Conservation (phyloP, 37 sponge, comb jelly and placozoan species). For the Agelas oroides region DNA sequence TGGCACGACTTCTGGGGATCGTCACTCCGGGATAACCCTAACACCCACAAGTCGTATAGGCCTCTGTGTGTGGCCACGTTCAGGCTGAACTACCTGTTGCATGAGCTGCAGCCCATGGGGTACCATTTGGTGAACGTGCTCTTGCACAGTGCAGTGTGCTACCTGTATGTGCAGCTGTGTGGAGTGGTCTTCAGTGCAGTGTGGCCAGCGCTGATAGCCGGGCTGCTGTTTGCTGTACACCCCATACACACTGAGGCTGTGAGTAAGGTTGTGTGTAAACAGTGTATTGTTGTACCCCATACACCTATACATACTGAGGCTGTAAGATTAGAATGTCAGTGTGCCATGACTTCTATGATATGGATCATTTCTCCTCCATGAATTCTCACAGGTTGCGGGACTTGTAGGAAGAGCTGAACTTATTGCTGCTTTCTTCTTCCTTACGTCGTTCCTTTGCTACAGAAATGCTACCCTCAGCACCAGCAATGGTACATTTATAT, state of each 20-base stretch:
- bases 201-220: constrained; percentile 75
- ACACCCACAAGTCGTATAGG: constrained; percentile 96
- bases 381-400: constrained; percentile 82
- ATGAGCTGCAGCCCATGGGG: constrained; percentile 85
- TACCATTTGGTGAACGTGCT: constrained; percentile 92
- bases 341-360: too few species aligned
- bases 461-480: constrained; percentile 14
- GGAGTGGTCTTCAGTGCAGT: constrained; percentile 40
- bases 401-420: constrained; percentile 93
- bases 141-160: constrained; percentile 82
- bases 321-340: neutral
- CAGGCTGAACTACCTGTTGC: constrained; percentile 85
- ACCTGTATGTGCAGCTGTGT: constrained; percentile 77
- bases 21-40: constrained; percentile 63
- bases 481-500: too few species aligned
- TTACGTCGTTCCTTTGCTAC: constrained; percentile 65
- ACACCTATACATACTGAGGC: neutral
- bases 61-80: constrained; percentile 90
- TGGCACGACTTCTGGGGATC: constrained; percentile 91
- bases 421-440: constrained; percentile 84
- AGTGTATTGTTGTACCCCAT: neutral
- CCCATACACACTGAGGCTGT: constrained; percentile 77
- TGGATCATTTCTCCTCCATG: too few species aligned
- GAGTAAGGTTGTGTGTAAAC: constrained; percentile 23
- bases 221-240: constrained; percentile 75